A percentile compares a stretch with the other conserved stretches of the same genome.
phyloP scores from a whole-genome alignment of 2,888 invertebrate species.

The Andrena dorsata region DNA sequence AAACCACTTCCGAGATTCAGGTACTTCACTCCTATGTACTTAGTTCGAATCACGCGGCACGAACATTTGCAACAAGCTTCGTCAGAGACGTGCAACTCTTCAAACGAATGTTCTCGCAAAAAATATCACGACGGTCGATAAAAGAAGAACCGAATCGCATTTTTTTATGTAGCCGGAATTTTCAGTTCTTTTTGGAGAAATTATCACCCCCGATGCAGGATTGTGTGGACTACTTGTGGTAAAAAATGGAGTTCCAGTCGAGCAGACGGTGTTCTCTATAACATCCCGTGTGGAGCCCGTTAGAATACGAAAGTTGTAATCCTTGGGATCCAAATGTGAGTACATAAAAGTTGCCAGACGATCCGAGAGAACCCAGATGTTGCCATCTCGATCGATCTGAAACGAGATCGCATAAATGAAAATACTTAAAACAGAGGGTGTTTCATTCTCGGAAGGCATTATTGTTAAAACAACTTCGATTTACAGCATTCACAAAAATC shows the following conservation, averaged over 20 bases:
- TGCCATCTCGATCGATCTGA: slow-evolving; percentile 87
- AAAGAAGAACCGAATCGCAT: background rate
- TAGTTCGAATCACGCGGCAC: background rate
- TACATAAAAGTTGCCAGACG: slow-evolving; percentile 91
- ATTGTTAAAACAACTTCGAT: too few relatives aligned
- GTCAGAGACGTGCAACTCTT: background rate
- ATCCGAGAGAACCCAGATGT: slow-evolving; percentile 91
- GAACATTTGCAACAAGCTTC: background rate
- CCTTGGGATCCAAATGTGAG: slow-evolving; percentile 87
- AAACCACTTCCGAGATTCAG: background rate
- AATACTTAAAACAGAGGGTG: too few relatives aligned
- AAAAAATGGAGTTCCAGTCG: slow-evolving; percentile 1
- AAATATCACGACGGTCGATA: background rate
- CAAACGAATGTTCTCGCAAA: slow-evolving; percentile 47
- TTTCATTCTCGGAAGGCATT: too few relatives aligned
- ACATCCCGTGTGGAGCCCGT: slow-evolving; percentile 90
- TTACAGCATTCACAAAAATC: too few relatives aligned
- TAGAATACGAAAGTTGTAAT: slow-evolving; percentile 90
- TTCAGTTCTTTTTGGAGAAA: background rate
- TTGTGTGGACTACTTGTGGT: slow-evolving; percentile 9
- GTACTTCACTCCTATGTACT: background rate
- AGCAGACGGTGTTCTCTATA: slow-evolving; percentile 90
- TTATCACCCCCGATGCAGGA: background rate
- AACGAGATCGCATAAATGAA: background rate
- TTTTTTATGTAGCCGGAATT: slow-evolving; percentile 2